Conservation (phyloP, 1,140 invertebrate genomes). For the Carposina sasakii region DNA sequence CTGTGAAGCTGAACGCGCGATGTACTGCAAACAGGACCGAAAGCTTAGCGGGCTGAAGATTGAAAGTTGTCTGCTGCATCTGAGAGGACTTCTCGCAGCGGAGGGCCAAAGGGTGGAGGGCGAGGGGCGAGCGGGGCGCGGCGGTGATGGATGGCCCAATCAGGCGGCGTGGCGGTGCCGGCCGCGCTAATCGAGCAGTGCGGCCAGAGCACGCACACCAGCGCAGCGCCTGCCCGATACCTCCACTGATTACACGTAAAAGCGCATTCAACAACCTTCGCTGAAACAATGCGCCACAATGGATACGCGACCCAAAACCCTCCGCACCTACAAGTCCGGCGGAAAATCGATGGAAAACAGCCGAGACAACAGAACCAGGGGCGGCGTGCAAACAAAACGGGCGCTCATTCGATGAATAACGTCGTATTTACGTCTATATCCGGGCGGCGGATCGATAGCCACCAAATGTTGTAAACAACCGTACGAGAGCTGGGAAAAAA, state of each 20-base stretch:
- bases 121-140: conserved; percentile 26
- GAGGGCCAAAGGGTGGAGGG: conserved; percentile 11
- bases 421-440: conserved; percentile 41
- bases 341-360: conserved; percentile 58
- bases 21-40: conserved; percentile 2
- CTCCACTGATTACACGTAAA: conserved; percentile 34
- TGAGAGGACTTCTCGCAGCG: conserved; percentile 17
- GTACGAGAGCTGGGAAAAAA: conserved; percentile 50
- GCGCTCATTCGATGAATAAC: conserved; percentile 39
- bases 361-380: conserved; percentile 32
- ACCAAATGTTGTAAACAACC: conserved; percentile 65
- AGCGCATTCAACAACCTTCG: conserved; percentile 43
- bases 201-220: conserved; percentile 48
- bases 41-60: conserved; percentile 12
- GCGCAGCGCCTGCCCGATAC: conserved; percentile 18
- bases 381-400: conserved; percentile 39
- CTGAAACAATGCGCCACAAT: conserved; percentile 34
- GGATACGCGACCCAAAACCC: conserved; percentile 10
- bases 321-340: conserved; percentile 12
- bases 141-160: conserved; percentile 69
- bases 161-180: conserved; percentile 61
- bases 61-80: conserved; percentile 13
- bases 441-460: conserved; percentile 51
- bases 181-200: conserved; percentile 63
- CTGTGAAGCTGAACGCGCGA: conserved; percentile 31